Conservation (phyloP, 92 coral and sea anemone species). For the Epizoanthus rinbou region DNA sequence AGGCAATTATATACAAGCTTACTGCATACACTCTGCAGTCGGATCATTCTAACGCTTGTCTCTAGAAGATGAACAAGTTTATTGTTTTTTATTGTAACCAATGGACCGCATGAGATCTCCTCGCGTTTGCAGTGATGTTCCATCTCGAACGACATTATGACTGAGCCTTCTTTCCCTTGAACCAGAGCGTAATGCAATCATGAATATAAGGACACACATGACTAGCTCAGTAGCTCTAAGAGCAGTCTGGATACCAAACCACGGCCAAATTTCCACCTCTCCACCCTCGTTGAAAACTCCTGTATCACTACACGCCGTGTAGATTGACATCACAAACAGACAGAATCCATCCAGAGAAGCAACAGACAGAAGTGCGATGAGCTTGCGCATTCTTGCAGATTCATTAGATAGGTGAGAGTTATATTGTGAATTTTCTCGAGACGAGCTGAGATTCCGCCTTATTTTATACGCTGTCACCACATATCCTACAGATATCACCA, state of each 20-base stretch:
- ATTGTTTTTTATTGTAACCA: no score
- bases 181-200: not conserved
- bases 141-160: no score
- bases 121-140: no score
- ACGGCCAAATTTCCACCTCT: conserved; percentile 58
- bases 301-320: conserved; percentile 42
- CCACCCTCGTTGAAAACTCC: conserved; percentile 47
- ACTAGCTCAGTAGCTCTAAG: conserved; percentile 55
- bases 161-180: not conserved
- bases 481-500: conserved; percentile 61
- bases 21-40: no score
- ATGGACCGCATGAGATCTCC: no score
- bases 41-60: no score
- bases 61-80: no score
- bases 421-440: conserved; percentile 38
- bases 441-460: conserved; percentile 53
- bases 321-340: conserved; percentile 54
- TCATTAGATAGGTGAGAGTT: conserved; percentile 49
- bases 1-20: no score
- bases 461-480: conserved; percentile 44
- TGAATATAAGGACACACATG: conserved; percentile 51
- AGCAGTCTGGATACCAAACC: conserved; percentile 61
- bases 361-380: conserved; percentile 41
- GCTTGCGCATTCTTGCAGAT: conserved; percentile 39
- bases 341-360: conserved; percentile 48